These are phyloP conservation scores for Stenodema calcarata DNA, from an alignment of 2,888 invertebrate genomes.

Conservation along the genomic window DNA sequence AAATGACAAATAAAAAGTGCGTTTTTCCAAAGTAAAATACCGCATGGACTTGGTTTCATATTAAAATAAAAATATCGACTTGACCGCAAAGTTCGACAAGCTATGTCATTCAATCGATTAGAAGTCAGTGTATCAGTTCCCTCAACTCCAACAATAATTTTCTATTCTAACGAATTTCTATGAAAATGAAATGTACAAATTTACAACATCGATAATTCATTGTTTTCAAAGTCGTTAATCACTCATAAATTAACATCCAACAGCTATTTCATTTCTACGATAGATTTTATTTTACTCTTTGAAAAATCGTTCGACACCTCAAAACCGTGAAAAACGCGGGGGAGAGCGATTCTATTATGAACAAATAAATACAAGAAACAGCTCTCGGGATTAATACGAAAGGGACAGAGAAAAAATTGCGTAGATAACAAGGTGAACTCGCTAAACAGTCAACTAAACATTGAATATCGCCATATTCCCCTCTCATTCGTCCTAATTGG, in stretches of 20 bases:
- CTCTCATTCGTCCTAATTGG: neutral
- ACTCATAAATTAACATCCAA: neutral
- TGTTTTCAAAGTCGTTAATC: neutral
- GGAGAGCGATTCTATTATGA: neutral
- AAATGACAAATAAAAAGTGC: slow-evolving; percentile 18
- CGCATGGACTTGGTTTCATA: slow-evolving; percentile 32
- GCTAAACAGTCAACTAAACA: neutral
- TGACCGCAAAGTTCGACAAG: neutral
- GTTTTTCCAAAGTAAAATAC: slow-evolving; percentile 16
- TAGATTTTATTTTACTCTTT: neutral
- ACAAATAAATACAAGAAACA: neutral
- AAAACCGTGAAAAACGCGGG: neutral
- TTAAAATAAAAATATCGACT: neutral
- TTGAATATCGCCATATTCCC: neutral
- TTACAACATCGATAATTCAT: neutral
- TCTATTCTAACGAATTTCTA: neutral
- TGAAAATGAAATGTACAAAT: neutral
- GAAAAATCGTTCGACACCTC: slow-evolving; percentile 10
- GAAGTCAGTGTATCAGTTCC: neutral
- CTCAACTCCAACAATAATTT: neutral
- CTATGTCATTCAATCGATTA: neutral
- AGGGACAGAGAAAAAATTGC: neutral
- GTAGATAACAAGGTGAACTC: neutral
- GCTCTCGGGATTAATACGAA: neutral
- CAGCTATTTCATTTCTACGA: neutral